Evolutionary conservation across 2,113 vertebrate genomes (phyloP).

Genomic region (Eira barbara): DNA sequence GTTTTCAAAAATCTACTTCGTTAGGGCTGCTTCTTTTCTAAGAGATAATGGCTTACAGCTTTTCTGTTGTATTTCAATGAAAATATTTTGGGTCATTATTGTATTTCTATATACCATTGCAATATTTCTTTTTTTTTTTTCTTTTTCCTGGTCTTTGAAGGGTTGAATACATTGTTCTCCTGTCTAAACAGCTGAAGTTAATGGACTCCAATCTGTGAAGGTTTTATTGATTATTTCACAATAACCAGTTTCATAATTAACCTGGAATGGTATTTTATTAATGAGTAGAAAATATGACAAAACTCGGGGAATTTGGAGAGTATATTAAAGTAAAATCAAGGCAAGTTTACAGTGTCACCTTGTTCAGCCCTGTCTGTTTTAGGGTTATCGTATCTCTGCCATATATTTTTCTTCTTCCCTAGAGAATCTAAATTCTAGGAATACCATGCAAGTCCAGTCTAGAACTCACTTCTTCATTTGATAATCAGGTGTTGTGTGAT

Average conservation of each 20-base stretch:
- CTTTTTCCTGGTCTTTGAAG: conserved; percentile 64
- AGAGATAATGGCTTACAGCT: conserved; percentile 76
- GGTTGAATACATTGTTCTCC: conserved; percentile 42
- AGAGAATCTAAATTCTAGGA: background rate
- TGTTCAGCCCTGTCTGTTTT: background rate
- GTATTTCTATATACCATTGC: conserved; percentile 65
- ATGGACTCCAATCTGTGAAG: conserved; percentile 71
- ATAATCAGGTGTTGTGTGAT: background rate
- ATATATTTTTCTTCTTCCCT: background rate
- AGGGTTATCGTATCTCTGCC: background rate
- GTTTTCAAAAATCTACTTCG: conserved; percentile 81
- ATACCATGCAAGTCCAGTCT: too few species aligned
- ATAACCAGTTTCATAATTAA: conserved; percentile 8
- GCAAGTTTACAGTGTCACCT: background rate
- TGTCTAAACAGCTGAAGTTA: conserved; percentile 69
- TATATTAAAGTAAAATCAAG: background rate
- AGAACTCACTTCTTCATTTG: background rate
- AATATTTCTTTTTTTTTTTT: conserved; percentile 54
- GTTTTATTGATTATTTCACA: conserved; percentile 37
- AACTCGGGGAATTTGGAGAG: background rate
- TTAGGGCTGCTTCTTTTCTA: conserved; percentile 80
- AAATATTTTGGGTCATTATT: conserved; percentile 80
- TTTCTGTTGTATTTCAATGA: conserved; percentile 76
- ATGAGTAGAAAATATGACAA: background rate
- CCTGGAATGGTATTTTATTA: background rate